Evolutionary conservation across 2,888 invertebrate genomes (phyloP), one percentile per base, ranked within the genome.

Genomic region (Tholera decimalis): DNA sequence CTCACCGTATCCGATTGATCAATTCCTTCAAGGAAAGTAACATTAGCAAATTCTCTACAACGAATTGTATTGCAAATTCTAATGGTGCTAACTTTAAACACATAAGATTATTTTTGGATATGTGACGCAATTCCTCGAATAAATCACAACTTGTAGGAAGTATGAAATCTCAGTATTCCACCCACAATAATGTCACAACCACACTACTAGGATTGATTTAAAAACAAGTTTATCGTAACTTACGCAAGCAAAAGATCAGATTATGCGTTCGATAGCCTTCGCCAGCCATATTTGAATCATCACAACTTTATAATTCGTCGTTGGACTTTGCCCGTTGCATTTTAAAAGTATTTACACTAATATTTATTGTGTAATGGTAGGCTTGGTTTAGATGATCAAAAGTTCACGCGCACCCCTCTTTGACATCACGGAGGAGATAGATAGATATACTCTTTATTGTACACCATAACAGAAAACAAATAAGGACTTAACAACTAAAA

Each of bases 261-360:
- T 50, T n/a, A 30, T 69, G n/a, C 49, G 6, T 37, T 9, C 3
- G 20, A 15, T 1, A 59, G 30, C 66, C 50, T 70, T 70, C 61
- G 9, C 9, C 7, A 15, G 0, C 50, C 71, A 39, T 46, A 51
- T 39, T 37, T 70, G 37, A 39, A 26, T 26, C 33, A 49, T 26
- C 11, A 13, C n/a, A 37, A 20, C 9, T 56, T 39, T 2, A 37
- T 35, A 33, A 28, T 28, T 30, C 18, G 18, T 24, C 11, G 4
- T 18, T 30, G 13, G 28, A 67, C 11, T 65, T 49, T 49, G 35
- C 0, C 1, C 9, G 0, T 20, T 41, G 11, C 47, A 28, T 39
- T 39, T 64, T 35, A 8, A n/a, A 41, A 41, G 20, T 41, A 24
- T 22, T n/a, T 41, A 33, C 22, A 35, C 8, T 37, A n/a, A 1